Conservation (phyloP, 2,113 vertebrate genomes). For the Tiliqua scincoides region DNA sequence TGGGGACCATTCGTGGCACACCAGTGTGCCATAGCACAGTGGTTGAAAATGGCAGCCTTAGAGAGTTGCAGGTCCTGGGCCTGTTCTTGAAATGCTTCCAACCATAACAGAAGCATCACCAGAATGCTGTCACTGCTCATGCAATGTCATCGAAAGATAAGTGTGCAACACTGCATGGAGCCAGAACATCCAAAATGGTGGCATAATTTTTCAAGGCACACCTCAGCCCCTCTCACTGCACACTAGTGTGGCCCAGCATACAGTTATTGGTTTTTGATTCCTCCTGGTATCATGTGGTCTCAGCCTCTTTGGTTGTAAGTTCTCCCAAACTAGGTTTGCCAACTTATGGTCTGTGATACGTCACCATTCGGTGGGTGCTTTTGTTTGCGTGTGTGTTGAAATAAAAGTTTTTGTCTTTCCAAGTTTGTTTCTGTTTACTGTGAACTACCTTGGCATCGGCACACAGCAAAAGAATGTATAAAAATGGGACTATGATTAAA, state of each 20-base stretch:
- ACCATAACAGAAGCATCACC: no score
- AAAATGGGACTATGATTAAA: conserved; percentile 52
- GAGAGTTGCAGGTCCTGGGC: no score
- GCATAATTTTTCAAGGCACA: background rate
- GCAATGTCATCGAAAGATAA: background rate
- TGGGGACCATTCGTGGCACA: no score
- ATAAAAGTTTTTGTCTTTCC: conserved; percentile 47
- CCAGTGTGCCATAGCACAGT: no score
- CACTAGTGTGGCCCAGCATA: background rate
- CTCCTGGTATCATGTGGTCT: background rate
- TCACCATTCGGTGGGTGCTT: background rate
- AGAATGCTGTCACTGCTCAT: background rate
- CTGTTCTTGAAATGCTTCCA: no score
- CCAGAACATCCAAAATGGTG: background rate
- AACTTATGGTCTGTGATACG: background rate
- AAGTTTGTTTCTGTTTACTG: conserved; percentile 28
- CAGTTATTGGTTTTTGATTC: background rate
- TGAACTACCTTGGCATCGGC: conserved; percentile 46
- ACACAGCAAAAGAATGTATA: conserved; percentile 48
- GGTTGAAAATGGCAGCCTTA: no score
- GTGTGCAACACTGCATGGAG: background rate
- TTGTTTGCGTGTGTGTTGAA: conserved; percentile 13
- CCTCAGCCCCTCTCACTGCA: background rate
- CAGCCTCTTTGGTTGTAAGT: background rate
- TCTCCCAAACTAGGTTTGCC: background rate